Base-by-base conservation (phyloP, 2,797 vertebrate species). In the Hippoglossus hippoglossus region DNA sequence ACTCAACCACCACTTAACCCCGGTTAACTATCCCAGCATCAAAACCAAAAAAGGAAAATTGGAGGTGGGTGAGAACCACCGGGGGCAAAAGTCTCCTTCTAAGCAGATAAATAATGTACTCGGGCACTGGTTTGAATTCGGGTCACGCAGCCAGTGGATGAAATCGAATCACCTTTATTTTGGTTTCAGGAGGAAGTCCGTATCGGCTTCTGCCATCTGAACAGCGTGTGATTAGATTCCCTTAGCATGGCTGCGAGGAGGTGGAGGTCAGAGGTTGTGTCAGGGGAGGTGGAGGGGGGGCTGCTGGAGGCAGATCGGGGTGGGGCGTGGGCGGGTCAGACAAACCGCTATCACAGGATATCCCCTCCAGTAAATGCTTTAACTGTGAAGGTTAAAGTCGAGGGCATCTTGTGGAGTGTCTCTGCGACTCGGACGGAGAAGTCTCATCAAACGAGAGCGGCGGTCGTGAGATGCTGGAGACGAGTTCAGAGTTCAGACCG, bases 61-160 rank as follows among this genome's bases (percentile, higher is more conserved):
- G 81, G 79, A 86, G 79, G 76, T 66, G 71, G 77, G 66, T 84
- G 84, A 79, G 82, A 90, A 92, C 89, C 74, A 80, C 77, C 83
- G 83, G 90, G 91, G 88, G 83, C 86, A 86, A 79, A 69, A 52
- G 72, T 87, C 85, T 89, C 81, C 79, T 81, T 80, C 47, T 66
- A 50, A 74, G 76, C 71, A 74, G 88, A 94, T 93, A 94, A 93
- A 93, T 93, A 91, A 93, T 92, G 84, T 87, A 91, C 87, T 84
- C 57, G 0, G 79, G 73, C 24, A 0, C 15, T 16, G 59, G 84
- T 89, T 82, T 65, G 84, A 56, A 90, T 88, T 90, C 85, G n/a
- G 4, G 31, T 76, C 84, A 83, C 69, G 65, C 59, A 54, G 72
- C 70, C 68, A 15, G 41, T 21, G 85, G 86, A 90, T 89, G 89